A percentile compares a stretch with the other conserved stretches of the same genome.
phyloP scores from a whole-genome alignment of 1,140 invertebrate species.

The Geopemphigus sp. region DNA sequence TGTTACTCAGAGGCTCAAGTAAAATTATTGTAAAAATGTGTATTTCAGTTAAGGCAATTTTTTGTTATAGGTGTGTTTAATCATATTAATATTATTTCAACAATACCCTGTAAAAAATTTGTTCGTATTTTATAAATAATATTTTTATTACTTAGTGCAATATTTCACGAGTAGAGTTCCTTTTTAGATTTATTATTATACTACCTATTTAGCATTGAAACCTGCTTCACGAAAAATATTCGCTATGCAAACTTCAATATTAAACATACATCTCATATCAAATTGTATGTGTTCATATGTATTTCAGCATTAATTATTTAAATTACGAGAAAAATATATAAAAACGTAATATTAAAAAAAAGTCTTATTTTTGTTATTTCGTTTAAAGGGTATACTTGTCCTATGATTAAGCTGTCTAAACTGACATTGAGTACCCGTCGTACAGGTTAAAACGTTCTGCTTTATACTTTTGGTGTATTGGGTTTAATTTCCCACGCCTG shows the following conservation, averaged over 20 bases:
- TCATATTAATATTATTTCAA: not conserved
- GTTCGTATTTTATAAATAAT: constrained; percentile 22
- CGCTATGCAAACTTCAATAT: constrained; percentile 16
- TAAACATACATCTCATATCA: constrained; percentile 27
- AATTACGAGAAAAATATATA: constrained; percentile 17
- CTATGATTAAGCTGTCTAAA: not conserved
- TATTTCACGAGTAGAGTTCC: constrained; percentile 32
- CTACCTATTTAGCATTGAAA: constrained; percentile 5
- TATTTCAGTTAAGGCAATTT: constrained; percentile 18
- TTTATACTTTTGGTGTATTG: no score
- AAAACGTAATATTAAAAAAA: not conserved
- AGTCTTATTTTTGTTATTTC: constrained; percentile 5
- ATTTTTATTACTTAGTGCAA: constrained; percentile 41
- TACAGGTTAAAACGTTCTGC: no score
- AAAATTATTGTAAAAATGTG: constrained; percentile 52
- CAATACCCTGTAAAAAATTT: constrained; percentile 4
- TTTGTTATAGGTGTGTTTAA: constrained; percentile 13
- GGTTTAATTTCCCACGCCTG: no score
- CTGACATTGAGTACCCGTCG: not conserved
- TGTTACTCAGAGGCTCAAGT: constrained; percentile 97
- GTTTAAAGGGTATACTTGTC: not conserved
- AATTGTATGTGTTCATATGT: constrained; percentile 44
- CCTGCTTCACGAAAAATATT: constrained; percentile 19
- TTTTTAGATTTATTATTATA: constrained; percentile 29
- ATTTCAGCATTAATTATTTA: constrained; percentile 38